phyloP scores from a whole-genome alignment of 2,888 invertebrate genomes.

The Pemphredon lugubris region DNA sequence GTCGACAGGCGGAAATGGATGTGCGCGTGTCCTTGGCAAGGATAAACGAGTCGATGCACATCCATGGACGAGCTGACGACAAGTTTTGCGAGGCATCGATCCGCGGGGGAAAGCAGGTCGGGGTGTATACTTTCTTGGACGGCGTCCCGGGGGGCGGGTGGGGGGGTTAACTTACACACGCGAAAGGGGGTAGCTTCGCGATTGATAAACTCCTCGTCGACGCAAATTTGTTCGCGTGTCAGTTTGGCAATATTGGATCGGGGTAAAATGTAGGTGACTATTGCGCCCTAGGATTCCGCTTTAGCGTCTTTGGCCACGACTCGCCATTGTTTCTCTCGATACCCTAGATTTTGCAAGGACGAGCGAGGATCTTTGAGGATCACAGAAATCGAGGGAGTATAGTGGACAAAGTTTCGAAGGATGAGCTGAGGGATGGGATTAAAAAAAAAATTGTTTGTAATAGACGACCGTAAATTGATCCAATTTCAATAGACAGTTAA shows the following conservation, averaged over 20 bases:
- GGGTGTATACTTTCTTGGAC: constrained; percentile 32
- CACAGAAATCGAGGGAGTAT: no score
- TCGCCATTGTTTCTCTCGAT: no score
- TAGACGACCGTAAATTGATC: no score
- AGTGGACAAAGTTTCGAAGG: no score
- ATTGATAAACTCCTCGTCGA: constrained; percentile 31
- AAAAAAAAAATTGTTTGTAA: no score
- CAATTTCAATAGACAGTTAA: no score
- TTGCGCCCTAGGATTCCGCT: no score
- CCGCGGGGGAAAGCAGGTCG: constrained; percentile 31
- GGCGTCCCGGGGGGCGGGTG: constrained; percentile 2
- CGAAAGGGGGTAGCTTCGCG: constrained; percentile 21
- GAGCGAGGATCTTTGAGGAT: no score
- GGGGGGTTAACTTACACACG: constrained; percentile 37
- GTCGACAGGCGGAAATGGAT: constrained; percentile 43
- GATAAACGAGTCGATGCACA: constrained; percentile 36
- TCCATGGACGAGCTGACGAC: constrained; percentile 25
- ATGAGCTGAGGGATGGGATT: no score
- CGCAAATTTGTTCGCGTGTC: constrained; percentile 3
- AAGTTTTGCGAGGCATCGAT: constrained; percentile 43
- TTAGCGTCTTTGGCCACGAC: no score
- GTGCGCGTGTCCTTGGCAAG: constrained; percentile 29
- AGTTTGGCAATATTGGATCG: neutral
- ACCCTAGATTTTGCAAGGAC: no score
- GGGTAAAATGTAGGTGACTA: no score